These are phyloP conservation scores for Macroglossus sobrinus DNA, from an alignment of 2,113 vertebrate species.

Conservation along the genomic window DNA sequence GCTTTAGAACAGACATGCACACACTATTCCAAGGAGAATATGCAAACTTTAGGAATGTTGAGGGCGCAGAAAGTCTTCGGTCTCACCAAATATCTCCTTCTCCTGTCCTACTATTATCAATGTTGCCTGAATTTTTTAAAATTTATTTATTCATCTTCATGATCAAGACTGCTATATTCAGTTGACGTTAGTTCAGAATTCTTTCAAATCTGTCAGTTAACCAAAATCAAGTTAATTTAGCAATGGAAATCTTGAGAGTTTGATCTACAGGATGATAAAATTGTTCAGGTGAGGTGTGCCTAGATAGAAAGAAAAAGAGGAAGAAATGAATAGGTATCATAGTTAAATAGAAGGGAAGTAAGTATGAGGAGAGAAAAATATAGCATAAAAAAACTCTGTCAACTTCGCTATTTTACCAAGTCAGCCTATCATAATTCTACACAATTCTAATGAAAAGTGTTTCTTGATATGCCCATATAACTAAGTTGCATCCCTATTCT, in stretches of 20 bases:
- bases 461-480: not conserved
- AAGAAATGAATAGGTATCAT: not conserved
- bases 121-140: not conserved
- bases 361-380: not conserved
- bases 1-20: not conserved
- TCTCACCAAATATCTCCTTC: not conserved
- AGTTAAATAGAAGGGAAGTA: not conserved
- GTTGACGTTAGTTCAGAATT: not conserved
- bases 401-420: not conserved
- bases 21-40: not conserved
- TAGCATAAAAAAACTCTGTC: not conserved
- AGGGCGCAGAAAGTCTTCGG: not conserved
- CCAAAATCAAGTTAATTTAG: not conserved
- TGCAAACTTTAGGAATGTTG: not conserved
- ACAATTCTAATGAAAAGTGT: not conserved
- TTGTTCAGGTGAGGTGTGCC: not conserved
- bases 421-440: not conserved
- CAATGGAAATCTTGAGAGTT: not conserved
- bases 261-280: not conserved
- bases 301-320: not conserved
- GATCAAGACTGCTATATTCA: not conserved
- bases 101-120: not conserved
- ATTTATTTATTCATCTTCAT: not conserved
- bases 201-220: not conserved
- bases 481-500: not conserved